These are phyloP conservation scores for Lacerta viridis DNA, from an alignment of 2,797 vertebrate genomes.

Conservation along the genomic window DNA sequence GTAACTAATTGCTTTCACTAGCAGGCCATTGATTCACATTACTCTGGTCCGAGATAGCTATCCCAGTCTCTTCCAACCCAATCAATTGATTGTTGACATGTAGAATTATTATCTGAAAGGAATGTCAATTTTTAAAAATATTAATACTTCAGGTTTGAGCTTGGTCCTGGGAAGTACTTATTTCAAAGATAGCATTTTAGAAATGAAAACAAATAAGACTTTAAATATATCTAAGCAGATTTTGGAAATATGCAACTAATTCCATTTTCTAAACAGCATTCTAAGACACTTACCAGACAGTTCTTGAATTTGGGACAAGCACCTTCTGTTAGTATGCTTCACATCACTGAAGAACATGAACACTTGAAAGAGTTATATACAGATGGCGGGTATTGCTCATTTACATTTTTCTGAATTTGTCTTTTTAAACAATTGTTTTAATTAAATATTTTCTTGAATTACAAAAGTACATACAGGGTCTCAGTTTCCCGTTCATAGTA, in stretches of 20 bases:
- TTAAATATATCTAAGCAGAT: constrained; percentile 20
- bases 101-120: background rate
- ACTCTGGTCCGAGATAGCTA: background rate
- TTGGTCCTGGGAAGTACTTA: background rate
- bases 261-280: constrained; percentile 46
- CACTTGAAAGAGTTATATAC: background rate
- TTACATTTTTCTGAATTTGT: constrained; percentile 29
- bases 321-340: background rate
- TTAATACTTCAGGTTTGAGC: background rate
- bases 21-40: background rate
- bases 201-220: background rate
- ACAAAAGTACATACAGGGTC: too few species aligned
- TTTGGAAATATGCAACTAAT: constrained; percentile 36
- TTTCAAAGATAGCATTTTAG: background rate
- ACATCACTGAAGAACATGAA: background rate
- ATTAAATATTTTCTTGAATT: too few species aligned
- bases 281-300: constrained; percentile 34
- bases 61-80: background rate
- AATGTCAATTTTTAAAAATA: background rate
- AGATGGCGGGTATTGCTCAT: constrained; percentile 45
- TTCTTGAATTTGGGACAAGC: constrained; percentile 57
- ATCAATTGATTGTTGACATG: background rate
- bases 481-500: too few species aligned
- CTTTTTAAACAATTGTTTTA: too few species aligned
- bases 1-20: background rate